A percentile compares a stretch with the other conserved stretches of the same genome.
Conservation (phyloP, 35 echinoderm and acorn worm species). For the Ptychodera flava region DNA sequence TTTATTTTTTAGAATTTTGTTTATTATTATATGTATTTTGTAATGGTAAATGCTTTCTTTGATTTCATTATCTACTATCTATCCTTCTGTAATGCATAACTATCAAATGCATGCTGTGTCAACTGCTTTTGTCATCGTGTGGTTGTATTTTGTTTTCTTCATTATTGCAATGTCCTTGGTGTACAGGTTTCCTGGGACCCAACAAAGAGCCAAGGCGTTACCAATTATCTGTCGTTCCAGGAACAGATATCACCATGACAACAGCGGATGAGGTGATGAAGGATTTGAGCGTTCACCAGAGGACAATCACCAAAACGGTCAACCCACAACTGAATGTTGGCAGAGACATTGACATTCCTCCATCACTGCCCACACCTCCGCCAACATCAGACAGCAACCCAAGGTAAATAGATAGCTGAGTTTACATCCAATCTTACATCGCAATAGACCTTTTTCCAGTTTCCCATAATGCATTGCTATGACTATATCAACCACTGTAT, state of each 20-base stretch:
- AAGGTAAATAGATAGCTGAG: neutral
- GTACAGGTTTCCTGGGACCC: neutral
- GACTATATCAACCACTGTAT: too few relatives aligned
- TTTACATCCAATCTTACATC: too few relatives aligned
- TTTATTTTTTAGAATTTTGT: too few relatives aligned
- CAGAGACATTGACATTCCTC: slow-evolving; percentile 20
- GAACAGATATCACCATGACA: slow-evolving; percentile 74
- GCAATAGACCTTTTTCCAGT: too few relatives aligned
- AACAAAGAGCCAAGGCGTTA: neutral
- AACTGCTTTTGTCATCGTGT: neutral
- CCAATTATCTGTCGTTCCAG: neutral
- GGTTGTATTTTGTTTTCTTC: neutral
- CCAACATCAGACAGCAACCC: slow-evolving; percentile 13
- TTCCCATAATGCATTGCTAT: too few relatives aligned
- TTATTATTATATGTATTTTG: too few relatives aligned
- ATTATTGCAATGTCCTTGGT: neutral
- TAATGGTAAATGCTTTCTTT: too few relatives aligned
- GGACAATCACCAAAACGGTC: slow-evolving; percentile 92
- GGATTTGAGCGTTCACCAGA: slow-evolving; percentile 95
- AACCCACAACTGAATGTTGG: slow-evolving; percentile 59
- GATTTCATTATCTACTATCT: too few relatives aligned
- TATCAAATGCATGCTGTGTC: too few relatives aligned
- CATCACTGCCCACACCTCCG: slow-evolving; percentile 45
- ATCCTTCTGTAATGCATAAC: too few relatives aligned
- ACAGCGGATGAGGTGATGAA: slow-evolving; percentile 97